Conservation (phyloP, 2,888 invertebrate species). For the Zygaena filipendulae region DNA sequence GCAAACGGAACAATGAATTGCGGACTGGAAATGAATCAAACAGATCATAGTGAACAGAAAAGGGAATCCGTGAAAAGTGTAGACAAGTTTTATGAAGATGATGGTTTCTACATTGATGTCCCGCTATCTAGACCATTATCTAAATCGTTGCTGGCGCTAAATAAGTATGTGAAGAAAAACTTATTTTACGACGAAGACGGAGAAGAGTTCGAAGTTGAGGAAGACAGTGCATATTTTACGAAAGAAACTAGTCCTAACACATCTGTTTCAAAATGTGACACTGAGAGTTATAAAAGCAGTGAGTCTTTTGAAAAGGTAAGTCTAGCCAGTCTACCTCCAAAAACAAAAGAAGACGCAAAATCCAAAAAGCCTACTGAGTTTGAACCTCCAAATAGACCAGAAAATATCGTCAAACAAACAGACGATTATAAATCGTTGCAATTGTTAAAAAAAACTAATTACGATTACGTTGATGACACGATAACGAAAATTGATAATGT, state of each 20-base stretch:
- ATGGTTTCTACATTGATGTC: slow-evolving; percentile 49
- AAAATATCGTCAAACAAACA: slow-evolving; percentile 30
- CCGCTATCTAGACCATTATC: slow-evolving; percentile 43
- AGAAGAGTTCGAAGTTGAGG: slow-evolving; percentile 20
- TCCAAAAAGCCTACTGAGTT: slow-evolving; percentile 1
- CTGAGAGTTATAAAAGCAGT: slow-evolving; percentile 40
- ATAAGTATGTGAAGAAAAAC: slow-evolving; percentile 54
- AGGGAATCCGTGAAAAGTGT: too few species aligned
- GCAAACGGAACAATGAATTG: too few species aligned
- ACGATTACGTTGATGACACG: slow-evolving; percentile 10
- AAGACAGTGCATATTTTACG: slow-evolving; percentile 49
- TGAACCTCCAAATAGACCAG: slow-evolving; percentile 14
- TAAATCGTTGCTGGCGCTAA: slow-evolving; percentile 49
- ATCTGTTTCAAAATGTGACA: slow-evolving; percentile 42
- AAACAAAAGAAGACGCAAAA: slow-evolving; percentile 3
- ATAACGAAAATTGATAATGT: too few species aligned
- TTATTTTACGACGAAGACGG: slow-evolving; percentile 44
- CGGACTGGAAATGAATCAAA: slow-evolving; percentile 32
- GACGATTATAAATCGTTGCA: slow-evolving; percentile 51
- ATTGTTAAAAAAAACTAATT: slow-evolving; percentile 23
- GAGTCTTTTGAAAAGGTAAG: slow-evolving; percentile 27
- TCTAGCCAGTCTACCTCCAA: neutral
- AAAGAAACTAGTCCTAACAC: slow-evolving; percentile 55
- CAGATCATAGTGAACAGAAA: slow-evolving; percentile 18
- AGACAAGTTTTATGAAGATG: slow-evolving; percentile 33